These are phyloP conservation scores for Dicyrtomina minuta DNA, from an alignment of 2,888 invertebrate genomes.

Conservation along the genomic window DNA sequence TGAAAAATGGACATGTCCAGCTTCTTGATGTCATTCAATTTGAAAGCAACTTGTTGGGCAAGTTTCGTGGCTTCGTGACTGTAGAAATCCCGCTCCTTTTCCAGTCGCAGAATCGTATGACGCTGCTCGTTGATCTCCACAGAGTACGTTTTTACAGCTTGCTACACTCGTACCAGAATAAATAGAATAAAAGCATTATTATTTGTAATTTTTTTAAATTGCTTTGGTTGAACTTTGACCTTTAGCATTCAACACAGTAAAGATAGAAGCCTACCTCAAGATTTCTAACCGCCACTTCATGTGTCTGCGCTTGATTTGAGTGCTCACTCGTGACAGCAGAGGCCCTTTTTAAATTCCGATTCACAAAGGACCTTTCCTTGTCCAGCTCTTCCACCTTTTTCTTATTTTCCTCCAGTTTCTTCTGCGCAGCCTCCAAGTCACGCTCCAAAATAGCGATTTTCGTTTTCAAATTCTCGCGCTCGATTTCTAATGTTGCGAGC, in stretches of 20 bases:
- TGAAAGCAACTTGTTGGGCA: slow-evolving; percentile 43
- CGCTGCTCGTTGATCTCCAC: slow-evolving; percentile 42
- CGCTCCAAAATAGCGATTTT: slow-evolving; percentile 45
- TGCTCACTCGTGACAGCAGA: slow-evolving; percentile 40
- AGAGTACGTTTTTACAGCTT: neutral
- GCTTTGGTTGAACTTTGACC: too few relatives aligned
- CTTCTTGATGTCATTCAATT: slow-evolving; percentile 47
- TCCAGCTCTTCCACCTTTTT: slow-evolving; percentile 47
- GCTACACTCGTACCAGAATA: slow-evolving; percentile 8
- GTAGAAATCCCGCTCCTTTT: slow-evolving; percentile 49
- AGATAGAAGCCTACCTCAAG: slow-evolving; percentile 32
- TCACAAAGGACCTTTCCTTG: slow-evolving; percentile 43
- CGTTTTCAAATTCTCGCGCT: slow-evolving; percentile 42
- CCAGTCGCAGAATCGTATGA: slow-evolving; percentile 41
- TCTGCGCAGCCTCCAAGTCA: slow-evolving; percentile 46
- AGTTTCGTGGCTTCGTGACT: slow-evolving; percentile 46
- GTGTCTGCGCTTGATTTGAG: slow-evolving; percentile 43
- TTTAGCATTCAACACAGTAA: too few relatives aligned
- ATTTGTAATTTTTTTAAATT: too few relatives aligned
- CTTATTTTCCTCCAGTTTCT: slow-evolving; percentile 43
- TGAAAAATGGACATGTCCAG: slow-evolving; percentile 45
- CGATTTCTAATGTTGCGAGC: slow-evolving; percentile 37
- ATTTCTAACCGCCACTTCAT: slow-evolving; percentile 46
- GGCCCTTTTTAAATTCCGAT: slow-evolving; percentile 44
- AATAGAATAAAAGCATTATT: neutral